These are phyloP conservation scores for Erynnis tages DNA, from an alignment of 2,888 invertebrate genomes.

Conservation along the genomic window DNA sequence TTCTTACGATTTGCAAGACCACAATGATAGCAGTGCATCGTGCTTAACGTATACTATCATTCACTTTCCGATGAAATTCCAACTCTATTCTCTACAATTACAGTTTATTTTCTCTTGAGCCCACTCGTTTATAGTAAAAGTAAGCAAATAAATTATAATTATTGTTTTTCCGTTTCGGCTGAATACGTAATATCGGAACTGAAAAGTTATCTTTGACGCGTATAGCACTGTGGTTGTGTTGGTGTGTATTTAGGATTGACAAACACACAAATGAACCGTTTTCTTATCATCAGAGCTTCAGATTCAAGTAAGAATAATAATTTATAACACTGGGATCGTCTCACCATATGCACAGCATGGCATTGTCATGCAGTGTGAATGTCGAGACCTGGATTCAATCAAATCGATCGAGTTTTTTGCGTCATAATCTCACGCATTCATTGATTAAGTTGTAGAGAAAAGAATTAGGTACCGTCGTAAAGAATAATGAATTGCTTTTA, in stretches of 20 bases:
- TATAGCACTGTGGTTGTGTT: too few relatives aligned
- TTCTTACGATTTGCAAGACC: conserved; percentile 16
- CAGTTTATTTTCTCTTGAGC: not conserved
- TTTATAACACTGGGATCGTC: too few relatives aligned
- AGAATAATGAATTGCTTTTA: too few relatives aligned
- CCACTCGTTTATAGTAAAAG: conserved; percentile 14
- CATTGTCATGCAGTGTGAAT: conserved; percentile 6
- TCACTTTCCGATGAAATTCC: not conserved
- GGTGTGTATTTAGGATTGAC: too few relatives aligned
- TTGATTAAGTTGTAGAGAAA: not conserved
- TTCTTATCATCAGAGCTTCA: too few relatives aligned
- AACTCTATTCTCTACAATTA: not conserved
- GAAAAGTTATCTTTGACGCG: too few relatives aligned
- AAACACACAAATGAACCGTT: too few relatives aligned
- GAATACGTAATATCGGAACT: conserved; percentile 15
- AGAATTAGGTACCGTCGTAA: too few relatives aligned
- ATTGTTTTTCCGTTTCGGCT: conserved; percentile 9
- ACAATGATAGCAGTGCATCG: conserved; percentile 10
- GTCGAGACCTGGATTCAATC: not conserved
- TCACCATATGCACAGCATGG: too few relatives aligned
- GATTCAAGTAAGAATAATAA: too few relatives aligned
- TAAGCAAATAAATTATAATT: conserved; percentile 10
- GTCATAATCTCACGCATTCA: not conserved
- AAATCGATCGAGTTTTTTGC: not conserved
- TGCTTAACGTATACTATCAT: not conserved